Evolutionary conservation across 2,797 vertebrate genomes (phyloP), one percentile per base, ranked within the genome.

Genomic region (Sorex maritimensis): DNA sequence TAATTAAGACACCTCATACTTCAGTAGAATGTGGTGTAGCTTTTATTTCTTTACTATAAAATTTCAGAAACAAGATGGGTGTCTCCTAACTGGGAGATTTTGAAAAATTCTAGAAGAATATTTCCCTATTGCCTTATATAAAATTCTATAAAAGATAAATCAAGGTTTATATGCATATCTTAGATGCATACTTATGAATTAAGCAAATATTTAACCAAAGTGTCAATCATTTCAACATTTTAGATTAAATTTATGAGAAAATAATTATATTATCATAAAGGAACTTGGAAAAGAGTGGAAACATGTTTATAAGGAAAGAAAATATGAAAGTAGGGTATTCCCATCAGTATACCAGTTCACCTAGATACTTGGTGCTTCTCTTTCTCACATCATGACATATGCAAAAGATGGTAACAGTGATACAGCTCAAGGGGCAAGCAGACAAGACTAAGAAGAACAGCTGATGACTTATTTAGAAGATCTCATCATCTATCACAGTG

Each of bases 1-100:
- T 87, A 65, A 81, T 1, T 86, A 44, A 79, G 49, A 83, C 0
- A 77, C 0, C 6, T 6, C 11, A 63, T 38, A 30, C 10, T 38
- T 79, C 5, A 28, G 15, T 2, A 83, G 68, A 58, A 2, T 84
- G 82, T 21, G 77, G 6, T 86, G 15, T 28, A 63, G 12, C 23
- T 71, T 74, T 92, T 78, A 19, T 68, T 38, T 85, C 81, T 92
- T 69, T 65, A 82, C 75, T 34, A 86, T 5, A 75, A 30, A n/a
- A 75, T 69, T 74, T 91, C 49, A 78, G 34, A 19, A 95, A 73
- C 7, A 63, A 5, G 81, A 87, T 44, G 11, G 6, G 9, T 81
- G 13, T 21, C 24, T 86, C 38, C n/a, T 89, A 80, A 81, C 2
- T 88, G 49, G 38, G 46, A 89, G 13, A 84, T 34, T 79, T 68